Evolutionary conservation across 2,113 vertebrate species (phyloP), one percentile per base, ranked within the genome.

Genomic region (Ptilonorhynchus violaceus): DNA sequence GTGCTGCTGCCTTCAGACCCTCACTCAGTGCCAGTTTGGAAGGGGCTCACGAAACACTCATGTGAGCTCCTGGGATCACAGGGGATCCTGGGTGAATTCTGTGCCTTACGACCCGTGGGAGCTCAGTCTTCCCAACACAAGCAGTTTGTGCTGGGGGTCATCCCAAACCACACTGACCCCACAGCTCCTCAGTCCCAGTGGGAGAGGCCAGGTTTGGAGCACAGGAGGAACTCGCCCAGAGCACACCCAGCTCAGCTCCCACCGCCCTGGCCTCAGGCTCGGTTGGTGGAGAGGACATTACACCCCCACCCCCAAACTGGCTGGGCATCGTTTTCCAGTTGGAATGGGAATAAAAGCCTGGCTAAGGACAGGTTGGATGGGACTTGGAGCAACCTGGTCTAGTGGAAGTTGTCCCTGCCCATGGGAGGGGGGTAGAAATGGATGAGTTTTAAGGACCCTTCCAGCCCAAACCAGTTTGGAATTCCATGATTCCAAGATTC

Each of bases 71-170:
- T 8, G 19, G 17, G 15, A 3, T 2, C 27, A 11, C 44, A 6
- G 55, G 53, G 25, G 37, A 8, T 11, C 13, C 66, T 13, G 13
- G n/a, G 42, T 9, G 85, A 17, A 15, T 20, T 22, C 3, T 30
- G 53, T 33, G 55, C 59, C 23, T 22, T 11, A 1, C 1, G 22
- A 7, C 3, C 10, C 23, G 1, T 0, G 0, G 66, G 44, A 41
- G 44, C 46, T 60, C 50, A 16, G 50, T 7, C n/a, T 47, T 7
- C 23, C 2, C 4, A 12, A 17, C 39, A 4, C 37, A 4, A 3
- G 7, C 3, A 2, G 18, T 31, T 4, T 5, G 42, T 41, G 50
- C 41, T 18, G 2, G 3, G 33, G 20, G 1, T 47, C 28, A 3
- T 4, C 73, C 35, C 10, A 4, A 76, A 2, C 13, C 27, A 11